Percentiles rank a stretch among this genome's conserved stretches.
Evolutionary conservation across 1,140 invertebrate genomes (phyloP).

Genomic region (Solen grandis): DNA sequence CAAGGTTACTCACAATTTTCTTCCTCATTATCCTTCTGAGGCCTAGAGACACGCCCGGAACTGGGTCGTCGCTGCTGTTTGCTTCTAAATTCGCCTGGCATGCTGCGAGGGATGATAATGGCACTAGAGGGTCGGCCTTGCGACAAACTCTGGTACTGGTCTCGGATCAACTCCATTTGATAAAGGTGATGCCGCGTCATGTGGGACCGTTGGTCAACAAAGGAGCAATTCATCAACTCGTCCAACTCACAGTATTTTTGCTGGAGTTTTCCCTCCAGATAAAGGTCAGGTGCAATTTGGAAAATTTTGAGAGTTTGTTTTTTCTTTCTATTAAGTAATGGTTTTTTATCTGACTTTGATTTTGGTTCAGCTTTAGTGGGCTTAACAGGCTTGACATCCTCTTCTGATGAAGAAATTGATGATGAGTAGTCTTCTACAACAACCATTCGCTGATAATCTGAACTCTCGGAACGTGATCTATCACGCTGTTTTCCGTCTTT

Average conservation of each 20-base stretch:
- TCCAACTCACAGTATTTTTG: slow-evolving; percentile 58
- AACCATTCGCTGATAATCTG: slow-evolving; percentile 16
- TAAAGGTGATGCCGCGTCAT: slow-evolving; percentile 54
- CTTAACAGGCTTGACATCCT: slow-evolving; percentile 22
- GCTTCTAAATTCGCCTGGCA: slow-evolving; percentile 46
- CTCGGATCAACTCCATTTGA: slow-evolving; percentile 57
- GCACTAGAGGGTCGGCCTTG: slow-evolving; percentile 46
- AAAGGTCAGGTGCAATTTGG: slow-evolving; percentile 43
- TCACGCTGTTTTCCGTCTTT: slow-evolving; percentile 19
- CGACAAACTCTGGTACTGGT: slow-evolving; percentile 53
- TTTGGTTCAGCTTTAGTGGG: too few species aligned
- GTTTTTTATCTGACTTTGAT: slow-evolving; percentile 28
- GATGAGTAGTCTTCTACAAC: slow-evolving; percentile 42
- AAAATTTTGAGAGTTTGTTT: slow-evolving; percentile 36
- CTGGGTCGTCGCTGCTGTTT: slow-evolving; percentile 9
- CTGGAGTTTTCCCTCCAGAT: slow-evolving; percentile 50
- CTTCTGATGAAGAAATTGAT: slow-evolving; percentile 24
- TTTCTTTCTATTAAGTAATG: slow-evolving; percentile 38
- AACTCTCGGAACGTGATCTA: slow-evolving; percentile 26
- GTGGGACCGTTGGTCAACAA: slow-evolving; percentile 50
- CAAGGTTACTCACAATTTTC: too few species aligned
- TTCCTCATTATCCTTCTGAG: background rate
- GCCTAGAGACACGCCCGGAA: background rate
- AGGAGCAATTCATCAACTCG: slow-evolving; percentile 41
- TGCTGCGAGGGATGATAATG: slow-evolving; percentile 41